Conservation (phyloP, 1,140 invertebrate species). For the Brachionus paranguensis region DNA sequence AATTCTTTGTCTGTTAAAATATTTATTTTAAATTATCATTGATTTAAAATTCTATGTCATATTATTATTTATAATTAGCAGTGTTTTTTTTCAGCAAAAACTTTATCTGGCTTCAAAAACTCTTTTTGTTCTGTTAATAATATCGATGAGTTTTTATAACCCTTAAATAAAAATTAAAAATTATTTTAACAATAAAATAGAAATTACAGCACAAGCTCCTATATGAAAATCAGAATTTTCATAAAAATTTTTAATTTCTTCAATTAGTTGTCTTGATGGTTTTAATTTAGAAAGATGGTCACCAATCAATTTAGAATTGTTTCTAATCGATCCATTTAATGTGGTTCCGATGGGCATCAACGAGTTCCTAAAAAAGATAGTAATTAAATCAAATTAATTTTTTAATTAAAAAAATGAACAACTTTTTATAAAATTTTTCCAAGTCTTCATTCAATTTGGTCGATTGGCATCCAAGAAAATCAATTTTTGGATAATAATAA, state of each 20-base stretch:
- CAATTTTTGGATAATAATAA: conserved; percentile 35
- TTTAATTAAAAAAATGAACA: not conserved
- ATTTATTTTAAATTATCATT: too few relatives aligned
- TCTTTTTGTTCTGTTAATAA: not conserved
- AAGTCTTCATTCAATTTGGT: not conserved
- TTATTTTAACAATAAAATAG: not conserved
- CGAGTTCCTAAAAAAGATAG: too few relatives aligned
- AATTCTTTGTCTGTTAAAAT: too few relatives aligned
- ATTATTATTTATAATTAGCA: not conserved
- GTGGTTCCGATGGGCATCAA: not conserved
- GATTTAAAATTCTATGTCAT: too few relatives aligned
- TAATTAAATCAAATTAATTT: not conserved
- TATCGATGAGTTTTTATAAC: not conserved
- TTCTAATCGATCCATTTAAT: not conserved
- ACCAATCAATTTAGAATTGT: not conserved
- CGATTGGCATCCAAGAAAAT: not conserved
- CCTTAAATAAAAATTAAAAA: not conserved
- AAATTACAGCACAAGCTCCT: not conserved
- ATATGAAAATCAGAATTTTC: not conserved
- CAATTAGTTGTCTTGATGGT: not conserved
- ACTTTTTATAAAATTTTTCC: not conserved
- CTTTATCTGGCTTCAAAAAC: not conserved
- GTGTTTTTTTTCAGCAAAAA: not conserved
- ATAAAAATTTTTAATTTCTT: not conserved
- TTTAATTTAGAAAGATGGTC: not conserved